phyloP scores from a whole-genome alignment of 1,140 invertebrate genomes.

The Aphelenchoides fujianensis region DNA sequence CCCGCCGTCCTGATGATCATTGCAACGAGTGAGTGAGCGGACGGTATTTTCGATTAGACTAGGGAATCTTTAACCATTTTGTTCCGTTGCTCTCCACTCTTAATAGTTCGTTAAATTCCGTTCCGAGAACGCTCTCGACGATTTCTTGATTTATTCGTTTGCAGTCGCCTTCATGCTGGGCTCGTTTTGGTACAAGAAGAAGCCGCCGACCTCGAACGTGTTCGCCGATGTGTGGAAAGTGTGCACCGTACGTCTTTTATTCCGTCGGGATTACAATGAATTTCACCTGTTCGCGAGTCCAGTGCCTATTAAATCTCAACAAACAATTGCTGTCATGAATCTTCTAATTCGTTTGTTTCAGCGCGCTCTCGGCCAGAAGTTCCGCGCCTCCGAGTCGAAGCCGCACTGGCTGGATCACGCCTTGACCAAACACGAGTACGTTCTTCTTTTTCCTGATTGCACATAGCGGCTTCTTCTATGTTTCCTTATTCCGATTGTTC shows the following conservation, averaged over 20 bases:
- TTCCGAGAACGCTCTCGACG: no score
- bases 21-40: slow-evolving; percentile 68
- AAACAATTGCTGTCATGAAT: no score
- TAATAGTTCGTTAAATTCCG: no score
- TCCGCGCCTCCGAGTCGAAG: not conserved
- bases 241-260: slow-evolving; percentile 29
- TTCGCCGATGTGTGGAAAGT: slow-evolving; percentile 35
- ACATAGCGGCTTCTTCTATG: no score
- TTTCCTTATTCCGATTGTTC: no score
- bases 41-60: not conserved
- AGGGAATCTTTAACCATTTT: no score
- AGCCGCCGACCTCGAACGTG: slow-evolving; percentile 40
- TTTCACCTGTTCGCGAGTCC: no score
- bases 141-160: no score
- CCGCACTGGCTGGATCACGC: slow-evolving; percentile 26
- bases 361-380: not conserved
- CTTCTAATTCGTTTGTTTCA: not conserved
- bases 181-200: slow-evolving; percentile 70
- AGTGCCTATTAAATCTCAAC: no score
- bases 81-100: no score
- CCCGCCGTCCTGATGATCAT: slow-evolving; percentile 80
- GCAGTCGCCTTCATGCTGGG: slow-evolving; percentile 71
- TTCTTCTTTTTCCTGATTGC: no score
- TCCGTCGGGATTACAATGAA: no score
- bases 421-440: slow-evolving; percentile 10